Conservation (phyloP, 2,797 vertebrate species). For the Tarsius wallacei region DNA sequence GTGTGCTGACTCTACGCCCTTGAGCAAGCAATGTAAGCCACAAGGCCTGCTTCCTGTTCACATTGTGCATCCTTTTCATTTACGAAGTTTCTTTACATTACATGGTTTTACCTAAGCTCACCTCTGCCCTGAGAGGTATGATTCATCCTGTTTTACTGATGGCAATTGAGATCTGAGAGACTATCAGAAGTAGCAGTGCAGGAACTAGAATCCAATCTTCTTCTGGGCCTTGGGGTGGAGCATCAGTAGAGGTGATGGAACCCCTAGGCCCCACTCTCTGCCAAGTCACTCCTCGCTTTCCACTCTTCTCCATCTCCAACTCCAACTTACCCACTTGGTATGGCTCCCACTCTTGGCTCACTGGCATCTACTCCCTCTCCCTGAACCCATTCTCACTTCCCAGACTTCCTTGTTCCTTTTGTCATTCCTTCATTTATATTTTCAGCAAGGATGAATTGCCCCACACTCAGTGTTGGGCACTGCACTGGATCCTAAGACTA, state of each 20-base stretch:
- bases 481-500: neutral
- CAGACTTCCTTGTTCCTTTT: neutral
- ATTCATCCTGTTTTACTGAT: neutral
- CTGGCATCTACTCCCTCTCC: neutral
- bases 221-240: neutral
- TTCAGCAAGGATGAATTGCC: neutral
- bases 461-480: neutral
- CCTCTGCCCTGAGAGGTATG: neutral
- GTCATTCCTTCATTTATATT: neutral
- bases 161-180: neutral
- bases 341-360: neutral
- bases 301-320: neutral
- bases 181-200: neutral
- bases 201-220: neutral
- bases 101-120: neutral
- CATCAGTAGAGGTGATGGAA: neutral
- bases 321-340: too few species aligned
- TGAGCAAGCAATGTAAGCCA: neutral
- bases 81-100: neutral
- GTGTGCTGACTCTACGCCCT: neutral
- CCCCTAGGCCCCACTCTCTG: neutral
- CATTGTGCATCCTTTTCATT: neutral
- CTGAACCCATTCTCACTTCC: neutral
- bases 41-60: neutral
- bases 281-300: neutral